These are phyloP conservation scores for Hipposideros larvatus DNA, from an alignment of 2,797 vertebrate genomes.

Conservation along the genomic window DNA sequence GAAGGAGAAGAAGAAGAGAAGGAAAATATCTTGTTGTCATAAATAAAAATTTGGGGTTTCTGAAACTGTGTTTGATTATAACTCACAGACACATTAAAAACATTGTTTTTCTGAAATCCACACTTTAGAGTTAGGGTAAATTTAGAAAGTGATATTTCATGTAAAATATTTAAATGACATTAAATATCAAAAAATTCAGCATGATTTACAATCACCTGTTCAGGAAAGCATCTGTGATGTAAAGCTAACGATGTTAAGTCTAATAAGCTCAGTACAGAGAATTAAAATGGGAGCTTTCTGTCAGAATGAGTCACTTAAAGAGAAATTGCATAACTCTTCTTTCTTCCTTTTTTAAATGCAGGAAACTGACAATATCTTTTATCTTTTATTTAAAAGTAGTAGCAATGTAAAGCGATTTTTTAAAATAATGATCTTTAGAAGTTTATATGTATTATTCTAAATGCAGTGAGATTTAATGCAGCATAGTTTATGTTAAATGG, in stretches of 20 bases:
- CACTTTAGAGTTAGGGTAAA: constrained; percentile 36
- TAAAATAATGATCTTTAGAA: constrained; percentile 42
- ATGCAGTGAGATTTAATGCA: not conserved
- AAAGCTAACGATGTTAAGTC: not conserved
- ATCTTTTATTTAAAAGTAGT: constrained; percentile 41
- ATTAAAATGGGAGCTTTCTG: constrained; percentile 2
- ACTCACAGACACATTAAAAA: constrained; percentile 26
- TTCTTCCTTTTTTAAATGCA: constrained; percentile 55
- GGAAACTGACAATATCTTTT: constrained; percentile 37
- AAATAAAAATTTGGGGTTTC: constrained; percentile 43
- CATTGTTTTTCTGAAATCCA: constrained; percentile 26
- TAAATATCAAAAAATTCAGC: constrained; percentile 32
- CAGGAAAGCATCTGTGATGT: not conserved
- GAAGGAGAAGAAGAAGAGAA: no score
- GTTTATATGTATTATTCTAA: not conserved
- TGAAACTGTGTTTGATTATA: constrained; percentile 40
- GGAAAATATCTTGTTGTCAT: not conserved
- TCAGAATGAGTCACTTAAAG: constrained; percentile 43
- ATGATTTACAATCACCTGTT: constrained; percentile 3
- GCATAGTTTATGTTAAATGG: not conserved
- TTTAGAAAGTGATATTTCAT: constrained; percentile 54
- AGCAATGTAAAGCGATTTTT: constrained; percentile 20
- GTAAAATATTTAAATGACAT: constrained; percentile 43
- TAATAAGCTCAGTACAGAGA: constrained; percentile 18
- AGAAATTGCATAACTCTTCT: constrained; percentile 32